Conservation (phyloP, 1,140 invertebrate species). For the Orussus abietinus region DNA sequence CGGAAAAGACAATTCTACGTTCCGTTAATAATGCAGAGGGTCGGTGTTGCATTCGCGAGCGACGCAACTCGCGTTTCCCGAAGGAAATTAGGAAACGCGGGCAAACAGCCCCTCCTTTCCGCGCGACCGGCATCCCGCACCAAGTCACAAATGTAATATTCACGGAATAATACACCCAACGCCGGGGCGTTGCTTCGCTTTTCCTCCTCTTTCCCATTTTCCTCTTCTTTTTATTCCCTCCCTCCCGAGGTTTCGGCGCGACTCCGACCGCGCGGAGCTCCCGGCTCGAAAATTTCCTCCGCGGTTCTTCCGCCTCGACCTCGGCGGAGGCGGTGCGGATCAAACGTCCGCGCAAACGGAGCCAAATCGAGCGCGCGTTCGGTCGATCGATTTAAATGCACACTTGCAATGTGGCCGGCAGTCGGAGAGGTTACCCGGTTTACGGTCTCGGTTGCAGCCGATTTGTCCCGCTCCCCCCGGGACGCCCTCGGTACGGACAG, state of each 20-base stretch:
- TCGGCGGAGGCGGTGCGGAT: no score
- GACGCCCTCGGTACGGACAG: no score
- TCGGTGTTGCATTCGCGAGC: constrained; percentile 28
- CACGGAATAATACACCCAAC: constrained; percentile 43
- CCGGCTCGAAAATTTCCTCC: constrained; percentile 5
- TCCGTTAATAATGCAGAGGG: constrained; percentile 33
- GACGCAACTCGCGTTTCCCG: constrained; percentile 46
- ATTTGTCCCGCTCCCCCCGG: no score
- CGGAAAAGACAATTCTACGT: constrained; percentile 27
- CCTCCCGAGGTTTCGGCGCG: no score
- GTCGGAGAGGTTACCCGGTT: no score
- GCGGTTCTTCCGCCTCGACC: no score
- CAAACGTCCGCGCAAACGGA: no score
- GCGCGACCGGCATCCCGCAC: constrained; percentile 15
- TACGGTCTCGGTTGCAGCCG: no score
- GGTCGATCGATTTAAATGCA: no score
- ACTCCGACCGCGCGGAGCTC: background rate
- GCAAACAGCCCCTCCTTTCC: constrained; percentile 22
- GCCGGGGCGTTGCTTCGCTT: constrained; percentile 8
- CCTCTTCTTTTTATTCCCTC: constrained; percentile 12
- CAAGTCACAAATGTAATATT: constrained; percentile 51
- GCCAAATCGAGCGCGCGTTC: no score
- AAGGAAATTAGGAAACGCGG: constrained; percentile 51
- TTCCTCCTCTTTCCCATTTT: constrained; percentile 7
- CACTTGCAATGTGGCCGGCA: no score